A percentile compares a stretch with the other conserved stretches of the same genome.
Evolutionary conservation across 2,797 vertebrate genomes (phyloP).

Genomic region (Chaetodon trifasciatus): DNA sequence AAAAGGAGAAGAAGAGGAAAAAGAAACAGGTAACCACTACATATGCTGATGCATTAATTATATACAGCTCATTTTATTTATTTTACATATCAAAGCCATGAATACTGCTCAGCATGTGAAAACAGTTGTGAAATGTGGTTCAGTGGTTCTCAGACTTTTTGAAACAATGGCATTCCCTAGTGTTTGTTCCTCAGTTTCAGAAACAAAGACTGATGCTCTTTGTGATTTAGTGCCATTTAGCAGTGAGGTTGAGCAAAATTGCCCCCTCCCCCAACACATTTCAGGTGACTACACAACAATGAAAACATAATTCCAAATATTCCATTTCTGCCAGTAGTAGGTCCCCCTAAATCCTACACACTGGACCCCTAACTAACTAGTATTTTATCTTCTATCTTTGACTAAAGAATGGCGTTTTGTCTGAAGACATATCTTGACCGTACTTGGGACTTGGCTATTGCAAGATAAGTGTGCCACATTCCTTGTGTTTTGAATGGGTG

Average conservation of each 20-base stretch:
- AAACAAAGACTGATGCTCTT: not conserved
- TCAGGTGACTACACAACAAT: not conserved
- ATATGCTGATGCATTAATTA: not conserved
- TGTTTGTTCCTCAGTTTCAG: not conserved
- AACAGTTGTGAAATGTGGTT: not conserved
- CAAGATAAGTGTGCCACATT: not conserved
- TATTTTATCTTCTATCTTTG: not conserved
- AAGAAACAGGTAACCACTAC: conserved; percentile 89
- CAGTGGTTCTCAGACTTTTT: not conserved
- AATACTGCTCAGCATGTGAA: not conserved
- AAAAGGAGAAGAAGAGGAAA: conserved; percentile 94
- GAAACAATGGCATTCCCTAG: not conserved
- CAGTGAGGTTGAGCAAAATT: too few species aligned
- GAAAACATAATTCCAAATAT: too few species aligned
- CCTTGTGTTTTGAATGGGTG: too few species aligned
- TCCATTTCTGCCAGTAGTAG: too few species aligned
- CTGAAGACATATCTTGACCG: not conserved
- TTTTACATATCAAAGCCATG: not conserved
- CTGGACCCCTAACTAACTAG: not conserved
- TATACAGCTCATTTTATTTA: not conserved
- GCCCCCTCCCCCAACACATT: too few species aligned
- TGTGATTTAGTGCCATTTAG: too few species aligned
- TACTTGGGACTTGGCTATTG: not conserved
- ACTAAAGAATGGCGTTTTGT: not conserved
- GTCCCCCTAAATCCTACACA: too few species aligned